Evolutionary conservation across 2,888 invertebrate genomes (phyloP), one percentile per base, ranked within the genome.

Genomic region (Mylabris sibirica): DNA sequence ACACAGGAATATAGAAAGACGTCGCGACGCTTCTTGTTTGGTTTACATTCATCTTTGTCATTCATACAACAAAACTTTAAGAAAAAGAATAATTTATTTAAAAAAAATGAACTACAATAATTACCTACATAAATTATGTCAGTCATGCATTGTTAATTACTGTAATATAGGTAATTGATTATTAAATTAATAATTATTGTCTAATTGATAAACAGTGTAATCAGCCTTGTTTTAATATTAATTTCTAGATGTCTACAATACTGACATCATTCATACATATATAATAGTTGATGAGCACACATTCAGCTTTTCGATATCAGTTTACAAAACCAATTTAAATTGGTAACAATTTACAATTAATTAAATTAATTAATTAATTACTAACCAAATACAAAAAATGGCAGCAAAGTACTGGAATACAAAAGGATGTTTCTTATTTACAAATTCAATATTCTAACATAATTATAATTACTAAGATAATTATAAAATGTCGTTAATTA

Each of bases 401-500:
- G 73, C 73, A 74, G 73, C 72, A 64, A 30, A 62, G 59, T 35
- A 71, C 71, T 73, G 73, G 73, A 71, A 66, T 67, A 61, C 38
- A 68, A 66, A 26, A 22, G 11, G 5, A 35, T 35, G 12, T 17
- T 6, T 17, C 4, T 20, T 49, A 49, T 49, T 11, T 49, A 49
- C 49, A 49, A 20, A 6, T 2, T 49, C 20, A 2, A 4, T 34
- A 24, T 57, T 65, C n/a, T 59, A 71, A 75, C 76, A 76, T 75
- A 75, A 73, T 75, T 75, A 76, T 74, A 76, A 75, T 76, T 75
- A 74, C 53, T 57, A 53, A 17, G 53, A 74, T 65, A 76, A 77
- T 77, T 77, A 77, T 74, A 76, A 73, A 74, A 77, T 76, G 76
- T 73, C 66, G 17, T 20, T 49, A 49, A 49, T 49, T 63, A 49